Evolutionary conservation across 2,797 vertebrate species (phyloP), one percentile per base, ranked within the genome.

Genomic region (Protosalanx chinensis): DNA sequence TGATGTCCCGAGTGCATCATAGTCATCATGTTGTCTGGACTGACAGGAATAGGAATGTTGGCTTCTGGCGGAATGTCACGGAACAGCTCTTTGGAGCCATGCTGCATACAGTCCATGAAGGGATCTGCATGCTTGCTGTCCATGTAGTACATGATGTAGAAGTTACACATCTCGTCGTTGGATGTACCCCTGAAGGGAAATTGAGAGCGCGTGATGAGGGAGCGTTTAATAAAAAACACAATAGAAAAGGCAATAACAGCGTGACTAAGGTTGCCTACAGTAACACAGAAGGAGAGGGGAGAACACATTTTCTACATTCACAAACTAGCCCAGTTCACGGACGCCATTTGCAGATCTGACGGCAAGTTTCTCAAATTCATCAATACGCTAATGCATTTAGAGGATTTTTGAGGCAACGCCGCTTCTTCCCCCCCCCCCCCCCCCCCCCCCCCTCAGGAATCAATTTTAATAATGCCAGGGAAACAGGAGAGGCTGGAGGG

Each of bases 121-220:
- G 97, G 95, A 49, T 91, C 76, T 6, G 95, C 93, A 32, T 94
- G 91, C 74, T 90, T 94, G 79, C 92, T 94, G 75, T 98, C 97
- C 96, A 98, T 98, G 85, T 98, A 99, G 89, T 98, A 99, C 97
- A 99, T 98, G 62, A 99, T 94, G 73, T 99, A 99, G 82, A 98
- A 95, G 88, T 99, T 99, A 86, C 97, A 99, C 97, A 99, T 99
- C 88, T 99, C 97, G 81, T 98, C 97, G 72, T 81, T 91, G 16
- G 96, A 93, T 51, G 97, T 97, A 56, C 94, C 94, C 16, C 97
- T 99, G 89, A 3, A 79, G 73, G 6, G 10, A 27, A 37, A 49
- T 46, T 46, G 10, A 46, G 41, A 13, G 64, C 32, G 51, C 65
- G 78, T 2, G 6, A 18, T 56, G n/a, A 27, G 30, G 61, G 46